phyloP scores from a whole-genome alignment of 2,797 vertebrate species.

The Tragelaphus eurycerus region DNA sequence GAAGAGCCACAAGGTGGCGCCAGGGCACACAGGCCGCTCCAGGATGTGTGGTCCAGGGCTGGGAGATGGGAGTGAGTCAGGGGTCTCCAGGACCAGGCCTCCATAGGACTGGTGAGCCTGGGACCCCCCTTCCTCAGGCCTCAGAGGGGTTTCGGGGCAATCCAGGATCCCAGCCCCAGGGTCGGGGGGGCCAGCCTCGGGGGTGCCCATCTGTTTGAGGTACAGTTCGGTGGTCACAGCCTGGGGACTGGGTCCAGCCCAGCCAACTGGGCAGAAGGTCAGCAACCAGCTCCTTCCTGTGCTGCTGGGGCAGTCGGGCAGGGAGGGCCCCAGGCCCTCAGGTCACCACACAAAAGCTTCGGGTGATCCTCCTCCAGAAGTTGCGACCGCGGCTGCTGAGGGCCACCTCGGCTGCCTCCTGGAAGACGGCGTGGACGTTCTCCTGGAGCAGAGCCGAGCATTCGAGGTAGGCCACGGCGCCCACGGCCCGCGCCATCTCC shows the following conservation, averaged over 20 bases:
- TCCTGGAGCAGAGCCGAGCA: slow-evolving; percentile 83
- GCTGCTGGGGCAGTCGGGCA: not conserved
- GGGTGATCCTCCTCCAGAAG: slow-evolving; percentile 15
- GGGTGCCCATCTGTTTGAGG: not conserved
- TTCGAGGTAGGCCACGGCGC: slow-evolving; percentile 79
- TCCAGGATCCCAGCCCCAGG: not conserved
- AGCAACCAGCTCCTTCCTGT: not conserved
- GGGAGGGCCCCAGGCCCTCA: not conserved
- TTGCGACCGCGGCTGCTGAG: slow-evolving; percentile 57
- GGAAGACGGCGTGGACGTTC: slow-evolving; percentile 79
- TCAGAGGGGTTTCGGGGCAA: not conserved
- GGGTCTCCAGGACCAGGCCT: not conserved
- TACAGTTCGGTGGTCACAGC: not conserved
- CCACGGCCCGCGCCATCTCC: slow-evolving; percentile 78
- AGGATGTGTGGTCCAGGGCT: not conserved
- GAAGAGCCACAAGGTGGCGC: not conserved
- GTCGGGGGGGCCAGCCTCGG: not conserved
- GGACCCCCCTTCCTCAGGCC: not conserved
- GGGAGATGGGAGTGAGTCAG: not conserved
- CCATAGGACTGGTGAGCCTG: not conserved
- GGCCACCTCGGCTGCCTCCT: slow-evolving; percentile 68
- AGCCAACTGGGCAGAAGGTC: not conserved
- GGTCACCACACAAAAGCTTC: slow-evolving; percentile 55
- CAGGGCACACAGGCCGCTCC: not conserved
- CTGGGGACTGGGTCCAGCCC: not conserved